A percentile compares a stretch with the other conserved stretches of the same genome.
These are phyloP conservation scores for Nemotelus pantherinus DNA, from an alignment of 2,888 invertebrate genomes.

Conservation along the genomic window DNA sequence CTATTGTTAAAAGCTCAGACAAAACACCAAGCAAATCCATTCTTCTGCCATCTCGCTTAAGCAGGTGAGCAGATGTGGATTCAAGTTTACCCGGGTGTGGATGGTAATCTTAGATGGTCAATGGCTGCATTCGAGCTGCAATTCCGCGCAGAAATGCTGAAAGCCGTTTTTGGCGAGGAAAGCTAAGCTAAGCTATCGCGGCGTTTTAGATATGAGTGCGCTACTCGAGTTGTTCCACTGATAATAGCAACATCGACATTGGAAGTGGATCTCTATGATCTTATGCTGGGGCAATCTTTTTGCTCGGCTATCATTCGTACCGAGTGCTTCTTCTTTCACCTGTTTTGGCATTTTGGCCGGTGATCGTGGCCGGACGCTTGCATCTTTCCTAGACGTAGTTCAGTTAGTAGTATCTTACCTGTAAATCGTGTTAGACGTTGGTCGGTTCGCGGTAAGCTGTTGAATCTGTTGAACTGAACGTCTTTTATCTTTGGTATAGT, in stretches of 20 bases:
- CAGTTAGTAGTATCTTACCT: slow-evolving; percentile 44
- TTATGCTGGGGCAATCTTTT: slow-evolving; percentile 5
- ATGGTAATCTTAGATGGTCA: neutral
- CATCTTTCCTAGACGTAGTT: slow-evolving; percentile 26
- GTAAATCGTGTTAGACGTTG: slow-evolving; percentile 46
- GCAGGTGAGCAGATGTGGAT: neutral
- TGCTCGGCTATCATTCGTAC: neutral
- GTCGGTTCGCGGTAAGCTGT: neutral
- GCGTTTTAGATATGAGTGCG: too few species aligned
- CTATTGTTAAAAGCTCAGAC: too few species aligned
- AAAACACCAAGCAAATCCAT: too few species aligned
- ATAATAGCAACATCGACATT: neutral
- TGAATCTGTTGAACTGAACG: neutral
- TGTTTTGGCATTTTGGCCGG: slow-evolving; percentile 27
- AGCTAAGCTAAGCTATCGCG: neutral
- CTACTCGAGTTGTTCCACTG: neutral
- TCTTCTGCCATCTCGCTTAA: too few species aligned
- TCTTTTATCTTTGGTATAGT: slow-evolving; percentile 6
- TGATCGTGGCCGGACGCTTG: slow-evolving; percentile 30
- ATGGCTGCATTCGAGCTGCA: neutral
- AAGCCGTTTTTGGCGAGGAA: neutral
- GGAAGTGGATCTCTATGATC: slow-evolving; percentile 10
- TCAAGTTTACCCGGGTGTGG: neutral
- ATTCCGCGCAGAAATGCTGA: neutral
- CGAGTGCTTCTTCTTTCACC: slow-evolving; percentile 36